These are phyloP conservation scores for Silurus asotus DNA, from an alignment of 2,113 vertebrate genomes.

Conservation along the genomic window DNA sequence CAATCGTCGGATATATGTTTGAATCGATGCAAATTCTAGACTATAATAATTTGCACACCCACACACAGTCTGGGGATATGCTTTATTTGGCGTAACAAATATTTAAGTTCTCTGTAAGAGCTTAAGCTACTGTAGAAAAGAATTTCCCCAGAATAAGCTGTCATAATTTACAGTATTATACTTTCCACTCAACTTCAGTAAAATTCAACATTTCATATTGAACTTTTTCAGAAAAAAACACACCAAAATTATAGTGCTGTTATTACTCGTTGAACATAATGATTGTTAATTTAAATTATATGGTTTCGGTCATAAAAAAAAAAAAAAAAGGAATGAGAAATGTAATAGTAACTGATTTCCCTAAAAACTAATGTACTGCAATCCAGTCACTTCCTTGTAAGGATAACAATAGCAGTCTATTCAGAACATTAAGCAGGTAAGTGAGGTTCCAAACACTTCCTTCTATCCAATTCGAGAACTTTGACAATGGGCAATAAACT, in stretches of 20 bases:
- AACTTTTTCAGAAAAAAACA: not conserved
- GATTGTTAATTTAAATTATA: not conserved
- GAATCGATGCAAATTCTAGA: not conserved
- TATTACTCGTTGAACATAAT: not conserved
- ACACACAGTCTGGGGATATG: not conserved
- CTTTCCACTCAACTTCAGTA: not conserved
- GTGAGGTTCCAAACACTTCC: not conserved
- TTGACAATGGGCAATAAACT: not conserved
- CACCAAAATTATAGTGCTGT: not conserved
- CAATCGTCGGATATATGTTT: not conserved
- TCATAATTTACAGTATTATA: not conserved
- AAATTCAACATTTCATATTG: not conserved
- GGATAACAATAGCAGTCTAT: not conserved
- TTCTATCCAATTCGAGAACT: not conserved
- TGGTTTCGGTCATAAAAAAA: not conserved
- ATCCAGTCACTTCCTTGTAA: conserved; percentile 33
- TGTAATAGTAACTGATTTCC: conserved; percentile 4
- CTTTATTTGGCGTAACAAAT: not conserved
- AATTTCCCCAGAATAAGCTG: not conserved
- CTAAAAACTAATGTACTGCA: conserved; percentile 29
- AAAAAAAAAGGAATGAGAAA: not conserved
- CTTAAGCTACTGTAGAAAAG: not conserved
- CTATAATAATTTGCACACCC: not conserved
- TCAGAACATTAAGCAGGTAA: conserved; percentile 11
- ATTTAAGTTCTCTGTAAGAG: not conserved